phyloP scores from a whole-genome alignment of 2,113 vertebrate species.

The Sylvietta virens region DNA sequence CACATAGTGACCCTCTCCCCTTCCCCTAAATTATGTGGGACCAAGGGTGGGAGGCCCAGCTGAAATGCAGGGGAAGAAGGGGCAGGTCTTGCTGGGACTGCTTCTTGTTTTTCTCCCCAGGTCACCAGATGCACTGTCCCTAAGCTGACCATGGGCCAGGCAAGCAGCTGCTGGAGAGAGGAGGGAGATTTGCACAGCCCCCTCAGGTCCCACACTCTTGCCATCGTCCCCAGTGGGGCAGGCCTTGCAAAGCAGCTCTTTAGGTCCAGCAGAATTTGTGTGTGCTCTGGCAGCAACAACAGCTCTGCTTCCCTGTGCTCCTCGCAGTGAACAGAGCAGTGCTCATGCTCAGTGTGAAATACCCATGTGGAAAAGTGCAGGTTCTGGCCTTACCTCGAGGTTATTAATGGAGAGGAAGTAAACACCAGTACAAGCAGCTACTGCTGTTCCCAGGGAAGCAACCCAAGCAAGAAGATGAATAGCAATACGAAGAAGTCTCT shows the following conservation, averaged over 20 bases:
- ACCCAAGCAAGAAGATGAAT: constrained; percentile 78
- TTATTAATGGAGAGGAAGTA: constrained; percentile 81
- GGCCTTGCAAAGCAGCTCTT: not conserved
- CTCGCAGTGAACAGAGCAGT: fast-evolving
- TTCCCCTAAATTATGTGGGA: not conserved
- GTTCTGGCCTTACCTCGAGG: constrained; percentile 64
- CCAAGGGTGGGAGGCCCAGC: not conserved
- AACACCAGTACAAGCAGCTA: constrained; percentile 75
- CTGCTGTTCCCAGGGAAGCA: constrained; percentile 72
- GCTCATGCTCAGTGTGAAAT: not conserved
- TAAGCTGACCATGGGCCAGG: not conserved
- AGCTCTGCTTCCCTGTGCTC: not conserved
- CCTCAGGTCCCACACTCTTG: not conserved
- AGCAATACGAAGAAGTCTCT: constrained; percentile 57
- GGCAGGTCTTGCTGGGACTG: not conserved
- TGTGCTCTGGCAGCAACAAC: not conserved
- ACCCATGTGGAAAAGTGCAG: not conserved
- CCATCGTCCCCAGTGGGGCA: not conserved
- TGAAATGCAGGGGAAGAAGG: not conserved
- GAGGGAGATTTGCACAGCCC: not conserved
- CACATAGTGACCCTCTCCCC: not conserved
- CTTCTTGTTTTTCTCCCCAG: not conserved
- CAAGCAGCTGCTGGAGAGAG: not conserved
- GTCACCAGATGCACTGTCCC: not conserved
- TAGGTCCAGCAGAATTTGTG: not conserved